These are phyloP conservation scores for Dasysyrphus albostriatus DNA, from an alignment of 2,888 invertebrate species.

Conservation along the genomic window DNA sequence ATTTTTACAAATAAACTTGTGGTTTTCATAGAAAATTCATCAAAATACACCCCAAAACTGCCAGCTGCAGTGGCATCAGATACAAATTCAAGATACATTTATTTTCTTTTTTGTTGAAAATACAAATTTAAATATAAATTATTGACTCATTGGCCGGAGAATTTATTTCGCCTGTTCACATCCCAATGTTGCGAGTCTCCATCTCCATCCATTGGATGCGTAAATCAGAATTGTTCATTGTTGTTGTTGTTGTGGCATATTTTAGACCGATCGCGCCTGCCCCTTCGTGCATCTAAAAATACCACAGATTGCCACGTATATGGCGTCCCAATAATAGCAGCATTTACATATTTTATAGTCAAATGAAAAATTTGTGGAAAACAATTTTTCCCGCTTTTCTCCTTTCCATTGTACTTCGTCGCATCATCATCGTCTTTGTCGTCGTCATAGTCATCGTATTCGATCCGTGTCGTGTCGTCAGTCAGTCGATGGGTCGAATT, in stretches of 20 bases:
- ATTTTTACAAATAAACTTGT: background rate
- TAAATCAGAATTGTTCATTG: conserved; percentile 58
- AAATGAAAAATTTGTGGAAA: conserved; percentile 74
- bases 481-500: conserved; percentile 48
- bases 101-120: conserved; percentile 1
- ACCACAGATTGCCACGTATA: conserved; percentile 68
- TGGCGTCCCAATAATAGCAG: conserved; percentile 75
- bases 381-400: conserved; percentile 68
- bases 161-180: conserved; percentile 63
- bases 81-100: conserved; percentile 31
- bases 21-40: conserved; percentile 63
- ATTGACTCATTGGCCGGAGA: conserved; percentile 75
- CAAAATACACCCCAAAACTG: conserved; percentile 42
- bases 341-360: conserved; percentile 75
- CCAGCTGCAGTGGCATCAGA: conserved; percentile 20
- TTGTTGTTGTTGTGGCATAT: conserved; percentile 49
- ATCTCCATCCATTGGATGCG: conserved; percentile 64
- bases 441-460: conserved; percentile 1
- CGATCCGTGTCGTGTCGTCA: conserved; percentile 36
- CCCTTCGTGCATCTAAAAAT: conserved; percentile 68
- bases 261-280: conserved; percentile 43
- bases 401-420: conserved; percentile 26
- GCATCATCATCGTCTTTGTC: conserved; percentile 3
- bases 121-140: conserved; percentile 72
- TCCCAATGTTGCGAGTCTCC: conserved; percentile 38